Conservation (phyloP, 2,888 invertebrate genomes). For the Drosophila suboccidentalis region DNA sequence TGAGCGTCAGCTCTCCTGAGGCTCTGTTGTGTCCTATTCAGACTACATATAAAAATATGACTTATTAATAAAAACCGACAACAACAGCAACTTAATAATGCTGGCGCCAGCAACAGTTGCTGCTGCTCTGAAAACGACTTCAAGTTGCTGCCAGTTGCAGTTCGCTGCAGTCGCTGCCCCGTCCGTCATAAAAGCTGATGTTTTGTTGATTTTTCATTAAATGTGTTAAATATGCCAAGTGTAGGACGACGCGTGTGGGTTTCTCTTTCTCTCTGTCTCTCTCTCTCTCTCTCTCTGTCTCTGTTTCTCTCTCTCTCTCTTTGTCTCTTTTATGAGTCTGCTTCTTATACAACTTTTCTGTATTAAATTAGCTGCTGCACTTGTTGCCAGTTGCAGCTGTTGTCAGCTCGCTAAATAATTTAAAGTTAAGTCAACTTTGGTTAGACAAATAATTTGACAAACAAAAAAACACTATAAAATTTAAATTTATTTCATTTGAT, state of each 20-base stretch:
- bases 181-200: constrained; percentile 76
- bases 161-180: constrained; percentile 35
- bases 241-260: constrained; percentile 74
- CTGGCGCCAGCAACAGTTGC: constrained; percentile 21
- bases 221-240: constrained; percentile 80
- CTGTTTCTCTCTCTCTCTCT: not conserved
- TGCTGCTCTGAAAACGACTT: not conserved
- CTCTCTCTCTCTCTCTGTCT: constrained; percentile 1
- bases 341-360: constrained; percentile 6
- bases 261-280: constrained; percentile 36
- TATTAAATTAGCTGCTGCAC: constrained; percentile 50
- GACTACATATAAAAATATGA: constrained; percentile 74
- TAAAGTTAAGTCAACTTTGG: constrained; percentile 7
- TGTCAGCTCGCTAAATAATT: constrained; percentile 18
- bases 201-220: constrained; percentile 80
- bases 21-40: constrained; percentile 25
- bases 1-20: constrained; percentile 35
- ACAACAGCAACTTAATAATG: constrained; percentile 74
- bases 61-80: constrained; percentile 81
- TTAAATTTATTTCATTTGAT: too few relatives aligned
- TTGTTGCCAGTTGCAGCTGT: constrained; percentile 47
- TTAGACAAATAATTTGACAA: not conserved
- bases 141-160: constrained; percentile 29
- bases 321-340: not conserved
- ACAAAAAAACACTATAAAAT: too few relatives aligned